Evolutionary conservation across 2,113 vertebrate genomes (phyloP), one percentile per base, ranked within the genome.

Genomic region (Pangasianodon hypophthalmus): DNA sequence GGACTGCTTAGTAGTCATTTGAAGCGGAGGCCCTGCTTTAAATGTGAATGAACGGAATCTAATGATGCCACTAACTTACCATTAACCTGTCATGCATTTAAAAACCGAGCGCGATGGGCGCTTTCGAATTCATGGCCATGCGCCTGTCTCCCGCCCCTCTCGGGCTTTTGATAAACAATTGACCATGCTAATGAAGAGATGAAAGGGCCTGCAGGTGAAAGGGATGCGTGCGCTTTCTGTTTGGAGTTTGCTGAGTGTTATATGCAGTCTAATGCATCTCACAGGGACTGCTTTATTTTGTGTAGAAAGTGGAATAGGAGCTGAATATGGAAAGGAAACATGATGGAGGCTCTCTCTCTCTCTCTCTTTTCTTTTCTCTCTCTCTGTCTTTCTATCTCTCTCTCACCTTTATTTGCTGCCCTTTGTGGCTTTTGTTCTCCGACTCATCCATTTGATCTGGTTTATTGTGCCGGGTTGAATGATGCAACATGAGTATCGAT

Each of bases 71-170:
- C 95, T 95, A 95, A 96, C 95, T 95, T 95, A 96, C 94, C 94
- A 96, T 95, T 96, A 96, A 95, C 95, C 94, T 89, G 92, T 95
- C 96, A 96, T 95, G 94, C 94, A 96, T 96, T 95, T 95, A 93
- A 94, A 96, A 96, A 94, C 85, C 91, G 88, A 91, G 94, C 92
- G 93, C 71, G 56, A 91, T 90, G 93, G 90, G 16, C 3, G 89
- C 93, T 94, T 95, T 95, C 94, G 94, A 95, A 95, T 90, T 93
- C 93, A 93, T 89, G 89, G 91, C 90, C 82, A 69, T 37, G 54
- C 58, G 64, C 56, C 84, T 62, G 48, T 90, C 84, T 85, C 81
- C 73, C 62, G 37, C 82, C 93, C 73, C 88, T 89, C 88, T 48
- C n/a, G 89, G 41, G 92, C 95, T 94, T 96, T 95, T 95, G 95